These are phyloP conservation scores for Trachemys scripta DNA, from an alignment of 2,113 vertebrate genomes.

Conservation along the genomic window DNA sequence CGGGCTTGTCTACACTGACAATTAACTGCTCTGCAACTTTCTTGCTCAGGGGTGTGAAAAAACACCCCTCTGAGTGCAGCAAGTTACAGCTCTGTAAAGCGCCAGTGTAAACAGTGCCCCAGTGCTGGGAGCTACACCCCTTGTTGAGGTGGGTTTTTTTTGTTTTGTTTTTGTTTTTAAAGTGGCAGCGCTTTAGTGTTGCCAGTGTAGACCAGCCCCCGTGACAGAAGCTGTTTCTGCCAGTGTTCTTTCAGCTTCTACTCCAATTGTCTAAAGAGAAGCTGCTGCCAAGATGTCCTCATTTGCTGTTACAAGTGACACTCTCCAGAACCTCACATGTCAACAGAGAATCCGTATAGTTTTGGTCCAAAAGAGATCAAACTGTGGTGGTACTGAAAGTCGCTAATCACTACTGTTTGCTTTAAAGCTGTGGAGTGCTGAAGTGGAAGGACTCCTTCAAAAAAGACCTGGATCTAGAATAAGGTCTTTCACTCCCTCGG, in stretches of 20 bases:
- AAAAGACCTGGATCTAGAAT: background rate
- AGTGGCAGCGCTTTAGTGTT: no score
- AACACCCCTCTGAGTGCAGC: no score
- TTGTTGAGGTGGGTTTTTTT: no score
- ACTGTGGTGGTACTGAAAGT: background rate
- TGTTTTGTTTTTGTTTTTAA: no score
- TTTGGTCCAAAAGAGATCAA: background rate
- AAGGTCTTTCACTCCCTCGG: background rate
- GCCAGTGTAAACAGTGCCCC: no score
- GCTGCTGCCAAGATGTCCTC: background rate
- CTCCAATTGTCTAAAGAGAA: background rate
- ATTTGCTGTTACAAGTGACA: background rate
- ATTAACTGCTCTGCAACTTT: no score
- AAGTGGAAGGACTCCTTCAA: background rate
- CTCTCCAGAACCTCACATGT: background rate
- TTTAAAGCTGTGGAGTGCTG: background rate
- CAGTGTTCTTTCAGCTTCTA: background rate
- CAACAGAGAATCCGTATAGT: background rate
- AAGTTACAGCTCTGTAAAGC: no score
- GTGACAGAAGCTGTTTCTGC: background rate
- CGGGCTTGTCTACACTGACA: no score
- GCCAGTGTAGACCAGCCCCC: background rate
- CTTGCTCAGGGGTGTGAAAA: no score
- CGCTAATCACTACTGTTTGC: background rate
- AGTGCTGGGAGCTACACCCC: no score